Base-by-base conservation (phyloP, 2,113 vertebrate species). In the Orcinus orca region DNA sequence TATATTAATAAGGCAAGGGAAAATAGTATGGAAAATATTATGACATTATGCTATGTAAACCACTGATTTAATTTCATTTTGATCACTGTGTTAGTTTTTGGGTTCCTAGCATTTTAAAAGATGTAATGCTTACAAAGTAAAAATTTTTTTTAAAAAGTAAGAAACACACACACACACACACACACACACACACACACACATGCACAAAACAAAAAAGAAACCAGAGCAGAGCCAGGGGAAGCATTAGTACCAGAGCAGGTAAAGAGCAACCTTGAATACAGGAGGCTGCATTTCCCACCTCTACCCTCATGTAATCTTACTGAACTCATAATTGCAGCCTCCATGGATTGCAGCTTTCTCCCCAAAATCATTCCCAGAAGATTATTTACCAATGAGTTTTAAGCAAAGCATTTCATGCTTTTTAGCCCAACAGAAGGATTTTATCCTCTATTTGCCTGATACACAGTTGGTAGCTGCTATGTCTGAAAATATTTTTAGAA, bases 1-100 rank as follows among this genome's bases (percentile, higher is more conserved):
- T 98, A 96, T 97, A 98, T 98, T 98, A 98, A 98, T 98, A 98
- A 98, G 97, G 97, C 89, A 95, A 96, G 92, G 92, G 96, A 94
- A 98, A 98, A 97, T 96, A 96, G 95, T 97, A 98, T 97, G 94
- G 97, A 96, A 98, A 97, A 98, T 97, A 98, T 98, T 98, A 97
- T 98, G 98, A 98, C 98, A 97, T 96, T 97, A 96, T 96, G 94
- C 88, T 95, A 96, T 97, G 96, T 97, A 97, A 95, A 85, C 98
- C 87, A 85, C 87, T 96, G 97, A 97, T 97, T 96, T 96, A 97
- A 97, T 97, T 98, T 98, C 55, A 70, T 87, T 97, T 96, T 95
- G 90, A 97, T 93, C 7, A 58, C 73, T 88, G 96, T 77, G 80
- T 88, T 96, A 73, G 87, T 41, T 96, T 96, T 96, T 74, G 76